Conservation (phyloP, 2,888 invertebrate genomes). For the Acanthoscelides obtectus region DNA sequence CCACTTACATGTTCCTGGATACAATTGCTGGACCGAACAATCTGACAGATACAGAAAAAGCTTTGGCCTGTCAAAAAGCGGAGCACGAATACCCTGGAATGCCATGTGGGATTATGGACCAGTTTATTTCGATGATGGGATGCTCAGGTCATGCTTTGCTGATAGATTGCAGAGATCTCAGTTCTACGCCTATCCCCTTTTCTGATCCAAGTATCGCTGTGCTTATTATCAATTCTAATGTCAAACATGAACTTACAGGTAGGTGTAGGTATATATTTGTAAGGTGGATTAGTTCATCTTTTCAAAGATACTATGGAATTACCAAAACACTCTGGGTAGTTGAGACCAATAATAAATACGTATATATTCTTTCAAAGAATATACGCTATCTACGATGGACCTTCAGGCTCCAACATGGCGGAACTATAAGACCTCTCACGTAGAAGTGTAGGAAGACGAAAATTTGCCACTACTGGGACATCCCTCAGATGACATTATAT, state of each 20-base stretch:
- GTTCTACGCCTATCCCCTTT: constrained; percentile 70
- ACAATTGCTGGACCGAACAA: constrained; percentile 55
- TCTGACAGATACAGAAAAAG: constrained; percentile 57
- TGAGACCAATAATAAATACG: no score
- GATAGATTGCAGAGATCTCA: constrained; percentile 82
- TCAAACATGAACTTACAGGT: constrained; percentile 79
- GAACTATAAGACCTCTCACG: no score
- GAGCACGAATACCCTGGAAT: constrained; percentile 88
- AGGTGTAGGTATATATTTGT: no score
- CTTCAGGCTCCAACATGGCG: no score
- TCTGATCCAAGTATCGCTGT: constrained; percentile 64
- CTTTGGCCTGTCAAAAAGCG: constrained; percentile 85
- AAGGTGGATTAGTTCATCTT: no score
- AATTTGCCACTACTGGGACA: no score
- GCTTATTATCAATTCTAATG: constrained; percentile 86
- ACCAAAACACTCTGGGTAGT: no score
- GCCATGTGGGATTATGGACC: constrained; percentile 97
- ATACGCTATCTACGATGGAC: no score
- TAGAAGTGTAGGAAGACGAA: no score
- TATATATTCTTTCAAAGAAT: no score
- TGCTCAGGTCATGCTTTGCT: constrained; percentile 73
- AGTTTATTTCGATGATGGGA: constrained; percentile 84
- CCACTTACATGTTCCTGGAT: constrained; percentile 81
- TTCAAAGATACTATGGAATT: no score
- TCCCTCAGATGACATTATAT: no score